Percentiles rank a stretch among this genome's conserved stretches.
Conservation (phyloP, 2,113 vertebrate genomes). For the Oxygymnocypris stewartii region DNA sequence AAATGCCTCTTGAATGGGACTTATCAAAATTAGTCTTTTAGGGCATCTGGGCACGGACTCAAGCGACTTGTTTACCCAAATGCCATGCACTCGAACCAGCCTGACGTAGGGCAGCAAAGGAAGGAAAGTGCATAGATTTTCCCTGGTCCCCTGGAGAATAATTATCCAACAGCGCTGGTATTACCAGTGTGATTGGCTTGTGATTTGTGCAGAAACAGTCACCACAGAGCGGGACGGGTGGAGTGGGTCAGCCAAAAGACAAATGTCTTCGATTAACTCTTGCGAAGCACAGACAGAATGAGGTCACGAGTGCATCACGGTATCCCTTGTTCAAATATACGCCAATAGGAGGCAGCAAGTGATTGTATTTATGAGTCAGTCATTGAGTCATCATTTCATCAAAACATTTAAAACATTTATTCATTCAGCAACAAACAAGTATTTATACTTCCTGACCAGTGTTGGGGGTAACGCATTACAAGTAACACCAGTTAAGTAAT, state of each 20-base stretch:
- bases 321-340: constrained; percentile 11
- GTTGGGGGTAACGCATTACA: too few relatives aligned
- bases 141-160: constrained; percentile 74
- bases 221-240: constrained; percentile 51
- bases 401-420: too few relatives aligned
- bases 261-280: constrained; percentile 70
- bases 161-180: constrained; percentile 80
- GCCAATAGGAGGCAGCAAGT: too few relatives aligned
- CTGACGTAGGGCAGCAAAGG: constrained; percentile 12
- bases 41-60: constrained; percentile 54
- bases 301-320: constrained; percentile 71
- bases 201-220: constrained; percentile 72
- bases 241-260: constrained; percentile 54
- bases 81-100: constrained; percentile 60
- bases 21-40: constrained; percentile 34
- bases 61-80: constrained; percentile 50
- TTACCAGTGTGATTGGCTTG: constrained; percentile 67
- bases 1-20: constrained; percentile 21
- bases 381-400: too few relatives aligned
- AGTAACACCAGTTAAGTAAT: too few relatives aligned
- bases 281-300: constrained; percentile 54
- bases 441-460: background rate
- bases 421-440: background rate
- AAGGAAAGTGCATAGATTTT: constrained; percentile 55
- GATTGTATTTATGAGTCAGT: too few relatives aligned